Evolutionary conservation across 2,113 vertebrate species (phyloP).

Genomic region (Corythaixoides concolor): DNA sequence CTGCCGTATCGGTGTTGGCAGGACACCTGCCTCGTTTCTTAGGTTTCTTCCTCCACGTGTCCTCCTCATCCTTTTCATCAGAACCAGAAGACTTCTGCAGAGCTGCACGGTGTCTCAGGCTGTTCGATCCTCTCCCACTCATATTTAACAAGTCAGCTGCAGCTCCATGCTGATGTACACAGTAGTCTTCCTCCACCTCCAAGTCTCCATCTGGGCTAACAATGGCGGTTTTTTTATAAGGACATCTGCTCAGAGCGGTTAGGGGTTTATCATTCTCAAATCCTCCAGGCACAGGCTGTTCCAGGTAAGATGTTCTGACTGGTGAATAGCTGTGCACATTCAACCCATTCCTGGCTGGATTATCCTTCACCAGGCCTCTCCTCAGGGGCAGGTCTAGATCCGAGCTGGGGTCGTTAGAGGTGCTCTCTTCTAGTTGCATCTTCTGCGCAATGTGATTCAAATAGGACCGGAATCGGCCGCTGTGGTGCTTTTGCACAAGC

Average conservation of each 20-base stretch:
- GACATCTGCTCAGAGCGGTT: not conserved
- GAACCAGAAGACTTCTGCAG: constrained; percentile 50
- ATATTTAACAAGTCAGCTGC: not conserved
- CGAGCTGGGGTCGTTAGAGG: not conserved
- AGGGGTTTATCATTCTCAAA: constrained; percentile 64
- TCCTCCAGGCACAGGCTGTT: constrained; percentile 66
- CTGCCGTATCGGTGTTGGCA: not conserved
- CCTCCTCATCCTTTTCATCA: constrained; percentile 42
- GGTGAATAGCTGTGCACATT: constrained; percentile 60
- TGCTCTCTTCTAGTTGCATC: constrained; percentile 62
- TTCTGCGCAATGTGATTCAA: constrained; percentile 77
- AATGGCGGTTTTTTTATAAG: constrained; percentile 53
- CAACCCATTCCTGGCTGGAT: constrained; percentile 67
- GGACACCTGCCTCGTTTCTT: constrained; percentile 17
- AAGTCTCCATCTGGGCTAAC: constrained; percentile 72
- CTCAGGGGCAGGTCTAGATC: constrained; percentile 57
- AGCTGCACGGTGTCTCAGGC: not conserved
- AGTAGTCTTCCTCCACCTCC: constrained; percentile 71
- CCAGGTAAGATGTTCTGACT: constrained; percentile 44
- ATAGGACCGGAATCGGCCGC: constrained; percentile 79
- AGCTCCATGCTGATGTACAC: not conserved
- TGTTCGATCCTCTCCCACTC: not conserved
- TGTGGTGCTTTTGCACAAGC: constrained; percentile 84
- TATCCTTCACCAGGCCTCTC: constrained; percentile 48
- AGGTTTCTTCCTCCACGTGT: constrained; percentile 11